Conservation (phyloP, 2,797 vertebrate genomes). For the Sebastes trivittatus region DNA sequence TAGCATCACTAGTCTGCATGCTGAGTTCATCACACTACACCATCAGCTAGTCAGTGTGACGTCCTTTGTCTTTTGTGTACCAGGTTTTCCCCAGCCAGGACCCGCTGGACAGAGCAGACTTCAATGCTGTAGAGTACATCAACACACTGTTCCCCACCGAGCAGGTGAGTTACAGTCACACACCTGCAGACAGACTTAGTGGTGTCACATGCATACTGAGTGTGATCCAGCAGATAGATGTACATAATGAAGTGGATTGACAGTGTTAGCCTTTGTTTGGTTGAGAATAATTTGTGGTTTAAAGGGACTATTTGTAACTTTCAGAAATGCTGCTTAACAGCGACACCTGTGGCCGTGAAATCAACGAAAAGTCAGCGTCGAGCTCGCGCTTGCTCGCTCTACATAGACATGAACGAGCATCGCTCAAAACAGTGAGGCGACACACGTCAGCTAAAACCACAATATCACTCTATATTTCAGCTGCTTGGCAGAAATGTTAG, state of each 20-base stretch:
- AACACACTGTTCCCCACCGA: conserved; percentile 97
- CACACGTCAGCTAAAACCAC: too few relatives aligned
- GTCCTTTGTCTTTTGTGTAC: not conserved
- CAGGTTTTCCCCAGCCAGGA: conserved; percentile 98
- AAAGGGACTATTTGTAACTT: fast-evolving
- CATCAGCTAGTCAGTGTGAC: fast-evolving
- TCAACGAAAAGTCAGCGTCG: too few relatives aligned
- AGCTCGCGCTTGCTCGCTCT: too few relatives aligned
- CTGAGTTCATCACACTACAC: not conserved
- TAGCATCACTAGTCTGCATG: too few relatives aligned
- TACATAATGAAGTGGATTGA: not conserved
- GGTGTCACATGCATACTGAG: not conserved
- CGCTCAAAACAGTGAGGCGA: too few relatives aligned
- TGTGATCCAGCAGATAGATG: not conserved
- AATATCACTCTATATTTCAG: too few relatives aligned
- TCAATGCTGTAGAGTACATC: conserved; percentile 98
- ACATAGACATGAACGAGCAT: too few relatives aligned
- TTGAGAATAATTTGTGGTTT: not conserved
- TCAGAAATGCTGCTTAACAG: too few relatives aligned
- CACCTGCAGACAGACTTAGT: not conserved
- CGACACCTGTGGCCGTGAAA: too few relatives aligned
- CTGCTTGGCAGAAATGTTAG: too few relatives aligned
- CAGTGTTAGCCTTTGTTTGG: not conserved
- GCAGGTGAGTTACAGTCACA: conserved; percentile 81
- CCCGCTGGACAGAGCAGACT: conserved; percentile 94